These are phyloP conservation scores for Clarias fuscus DNA, from an alignment of 2,797 vertebrate species.

Conservation along the genomic window DNA sequence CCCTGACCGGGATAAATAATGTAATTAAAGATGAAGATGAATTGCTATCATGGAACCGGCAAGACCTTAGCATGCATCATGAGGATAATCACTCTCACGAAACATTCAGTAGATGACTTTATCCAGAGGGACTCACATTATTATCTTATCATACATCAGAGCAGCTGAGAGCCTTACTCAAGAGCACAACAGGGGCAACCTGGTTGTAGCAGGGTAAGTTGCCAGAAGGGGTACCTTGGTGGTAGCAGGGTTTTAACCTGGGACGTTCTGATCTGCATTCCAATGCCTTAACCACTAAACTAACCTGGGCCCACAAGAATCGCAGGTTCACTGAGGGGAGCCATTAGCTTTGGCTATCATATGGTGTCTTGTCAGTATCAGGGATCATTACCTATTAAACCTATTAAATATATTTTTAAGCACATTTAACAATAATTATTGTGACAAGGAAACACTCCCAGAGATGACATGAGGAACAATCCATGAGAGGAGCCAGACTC, in stretches of 20 bases:
- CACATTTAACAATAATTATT: not conserved
- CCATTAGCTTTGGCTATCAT: not conserved
- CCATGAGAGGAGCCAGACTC: not conserved
- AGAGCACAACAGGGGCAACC: too few relatives aligned
- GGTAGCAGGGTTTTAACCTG: too few relatives aligned
- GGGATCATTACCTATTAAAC: not conserved
- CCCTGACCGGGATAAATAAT: slow-evolving; percentile 40
- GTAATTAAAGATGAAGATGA: slow-evolving; percentile 38
- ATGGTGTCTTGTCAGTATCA: not conserved
- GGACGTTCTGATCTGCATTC: too few relatives aligned
- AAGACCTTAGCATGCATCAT: not conserved
- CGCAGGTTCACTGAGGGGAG: not conserved
- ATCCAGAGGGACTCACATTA: too few relatives aligned
- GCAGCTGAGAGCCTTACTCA: too few relatives aligned
- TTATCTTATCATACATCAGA: too few relatives aligned
- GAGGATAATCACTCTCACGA: not conserved
- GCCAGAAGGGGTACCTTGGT: too few relatives aligned
- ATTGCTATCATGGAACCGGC: not conserved
- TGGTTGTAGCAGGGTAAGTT: too few relatives aligned
- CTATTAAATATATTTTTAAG: not conserved
- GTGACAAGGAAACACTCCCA: not conserved
- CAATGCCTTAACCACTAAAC: too few relatives aligned
- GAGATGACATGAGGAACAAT: not conserved
- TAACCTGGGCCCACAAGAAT: too few relatives aligned
- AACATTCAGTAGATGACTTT: too few relatives aligned